phyloP scores from a whole-genome alignment of 2,797 vertebrate species.

The Arrhamphus sclerolepis region DNA sequence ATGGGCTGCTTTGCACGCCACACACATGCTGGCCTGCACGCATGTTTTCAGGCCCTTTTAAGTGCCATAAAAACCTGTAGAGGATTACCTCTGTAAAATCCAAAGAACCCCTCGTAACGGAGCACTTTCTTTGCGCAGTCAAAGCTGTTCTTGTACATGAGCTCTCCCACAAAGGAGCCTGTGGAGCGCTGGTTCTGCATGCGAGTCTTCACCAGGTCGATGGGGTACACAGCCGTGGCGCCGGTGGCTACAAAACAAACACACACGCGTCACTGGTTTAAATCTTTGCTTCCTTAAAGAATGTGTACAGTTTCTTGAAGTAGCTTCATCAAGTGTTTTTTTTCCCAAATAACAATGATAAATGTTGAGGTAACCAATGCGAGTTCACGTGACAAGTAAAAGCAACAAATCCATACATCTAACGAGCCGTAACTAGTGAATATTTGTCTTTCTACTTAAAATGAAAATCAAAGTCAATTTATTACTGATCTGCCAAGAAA shows the following conservation, averaged over 20 bases:
- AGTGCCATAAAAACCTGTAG: slow-evolving; percentile 1
- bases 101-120: slow-evolving; percentile 92
- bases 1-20: slow-evolving; percentile 34
- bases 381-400: slow-evolving; percentile 1
- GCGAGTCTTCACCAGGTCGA: slow-evolving; percentile 96
- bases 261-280: background rate
- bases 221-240: slow-evolving; percentile 94
- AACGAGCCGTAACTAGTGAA: background rate
- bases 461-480: background rate
- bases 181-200: slow-evolving; percentile 96
- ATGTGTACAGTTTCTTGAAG: background rate
- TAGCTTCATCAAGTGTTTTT: too few species aligned
- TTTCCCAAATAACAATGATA: too few species aligned
- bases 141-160: slow-evolving; percentile 98
- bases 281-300: background rate
- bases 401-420: background rate
- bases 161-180: slow-evolving; percentile 90
- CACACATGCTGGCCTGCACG: slow-evolving; percentile 21
- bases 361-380: too few species aligned
- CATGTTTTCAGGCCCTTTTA: slow-evolving; percentile 1
- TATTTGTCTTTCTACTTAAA: background rate
- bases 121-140: slow-evolving; percentile 96
- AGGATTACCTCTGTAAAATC: slow-evolving; percentile 91
- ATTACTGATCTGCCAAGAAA: background rate
- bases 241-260: slow-evolving; percentile 85